phyloP scores from a whole-genome alignment of 2,888 invertebrate species.

The Agrochola lychnidis region DNA sequence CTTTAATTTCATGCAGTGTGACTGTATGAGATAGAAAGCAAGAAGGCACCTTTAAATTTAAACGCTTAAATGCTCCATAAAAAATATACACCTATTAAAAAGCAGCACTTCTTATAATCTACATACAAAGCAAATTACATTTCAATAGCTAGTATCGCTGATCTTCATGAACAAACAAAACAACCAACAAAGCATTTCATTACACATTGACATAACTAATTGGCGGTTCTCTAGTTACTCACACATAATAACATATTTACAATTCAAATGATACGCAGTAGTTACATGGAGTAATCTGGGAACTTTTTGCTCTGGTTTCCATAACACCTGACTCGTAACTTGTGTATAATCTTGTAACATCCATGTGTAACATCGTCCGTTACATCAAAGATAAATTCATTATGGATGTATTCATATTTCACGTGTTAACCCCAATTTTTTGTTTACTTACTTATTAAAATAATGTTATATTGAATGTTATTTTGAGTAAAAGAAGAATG shows the following conservation, averaged over 20 bases:
- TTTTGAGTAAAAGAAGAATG: background rate
- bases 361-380: conserved; percentile 27
- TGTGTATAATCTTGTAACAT: conserved; percentile 32
- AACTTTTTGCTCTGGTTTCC: conserved; percentile 71
- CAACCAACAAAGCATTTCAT: conserved; percentile 22
- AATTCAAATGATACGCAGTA: conserved; percentile 59
- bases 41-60: too few species aligned
- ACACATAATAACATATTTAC: conserved; percentile 57
- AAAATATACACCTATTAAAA: background rate
- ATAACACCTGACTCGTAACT: conserved; percentile 50
- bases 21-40: too few species aligned
- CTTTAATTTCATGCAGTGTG: too few species aligned
- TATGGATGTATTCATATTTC: background rate
- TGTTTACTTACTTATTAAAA: background rate
- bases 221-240: conserved; percentile 47
- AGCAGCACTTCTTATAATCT: background rate
- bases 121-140: background rate
- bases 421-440: background rate
- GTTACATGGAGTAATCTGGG: conserved; percentile 64
- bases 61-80: too few species aligned
- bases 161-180: conserved; percentile 15
- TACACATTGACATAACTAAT: conserved; percentile 33
- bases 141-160: background rate
- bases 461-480: background rate
- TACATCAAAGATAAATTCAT: conserved; percentile 25